A percentile compares a stretch with the other conserved stretches of the same genome.
phyloP scores from a whole-genome alignment of 2,113 vertebrate species.

The Scopus umbretta region DNA sequence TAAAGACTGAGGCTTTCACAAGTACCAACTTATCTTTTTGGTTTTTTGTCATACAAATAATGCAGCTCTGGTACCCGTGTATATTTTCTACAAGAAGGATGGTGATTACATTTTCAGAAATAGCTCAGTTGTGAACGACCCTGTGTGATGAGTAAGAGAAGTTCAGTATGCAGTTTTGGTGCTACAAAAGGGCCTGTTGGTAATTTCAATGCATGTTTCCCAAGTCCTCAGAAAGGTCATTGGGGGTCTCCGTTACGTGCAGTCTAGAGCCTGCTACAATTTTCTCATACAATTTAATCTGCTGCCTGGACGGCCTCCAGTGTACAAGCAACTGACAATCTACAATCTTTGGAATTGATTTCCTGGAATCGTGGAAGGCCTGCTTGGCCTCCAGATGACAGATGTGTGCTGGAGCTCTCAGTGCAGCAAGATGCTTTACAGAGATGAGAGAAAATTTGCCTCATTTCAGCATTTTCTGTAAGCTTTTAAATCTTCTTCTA shows the following conservation, averaged over 20 bases:
- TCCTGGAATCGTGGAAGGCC: constrained; percentile 62
- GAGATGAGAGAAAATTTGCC: neutral
- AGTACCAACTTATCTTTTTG: neutral
- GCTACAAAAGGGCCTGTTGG: constrained; percentile 9
- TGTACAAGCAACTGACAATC: constrained; percentile 53
- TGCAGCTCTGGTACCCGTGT: neutral
- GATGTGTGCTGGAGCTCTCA: constrained; percentile 38
- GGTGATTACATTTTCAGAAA: constrained; percentile 9
- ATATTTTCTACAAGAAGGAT: neutral
- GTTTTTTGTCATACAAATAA: neutral
- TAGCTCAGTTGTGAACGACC: constrained; percentile 14
- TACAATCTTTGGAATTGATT: constrained; percentile 70
- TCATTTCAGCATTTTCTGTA: constrained; percentile 40
- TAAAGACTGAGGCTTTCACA: neutral
- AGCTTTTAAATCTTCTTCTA: constrained; percentile 17
- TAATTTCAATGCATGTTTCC: constrained; percentile 44
- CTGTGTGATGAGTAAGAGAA: constrained; percentile 11
- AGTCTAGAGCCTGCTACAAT: constrained; percentile 52
- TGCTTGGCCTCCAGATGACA: constrained; percentile 64
- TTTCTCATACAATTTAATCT: constrained; percentile 73
- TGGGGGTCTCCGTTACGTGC: constrained; percentile 43
- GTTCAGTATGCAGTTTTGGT: constrained; percentile 8
- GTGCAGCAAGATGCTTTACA: neutral
- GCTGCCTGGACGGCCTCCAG: constrained; percentile 64
- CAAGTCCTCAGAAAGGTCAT: constrained; percentile 54